Conservation (phyloP, 2,113 vertebrate species). For the Rallus limicola region DNA sequence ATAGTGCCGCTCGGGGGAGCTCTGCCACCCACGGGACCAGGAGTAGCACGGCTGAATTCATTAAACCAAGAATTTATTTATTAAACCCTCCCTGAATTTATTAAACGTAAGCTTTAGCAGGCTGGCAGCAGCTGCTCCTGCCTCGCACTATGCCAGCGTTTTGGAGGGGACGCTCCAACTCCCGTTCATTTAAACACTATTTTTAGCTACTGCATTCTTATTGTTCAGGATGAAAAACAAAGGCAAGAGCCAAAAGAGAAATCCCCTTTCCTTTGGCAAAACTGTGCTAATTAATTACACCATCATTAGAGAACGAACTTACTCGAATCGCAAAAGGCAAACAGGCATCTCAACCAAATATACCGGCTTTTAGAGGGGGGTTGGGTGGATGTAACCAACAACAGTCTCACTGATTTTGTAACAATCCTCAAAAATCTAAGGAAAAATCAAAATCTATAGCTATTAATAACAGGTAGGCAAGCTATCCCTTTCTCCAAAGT, state of each 20-base stretch:
- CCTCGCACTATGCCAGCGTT: fast-evolving
- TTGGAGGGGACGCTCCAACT: not conserved
- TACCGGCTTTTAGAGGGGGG: not conserved
- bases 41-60: not conserved
- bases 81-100: too few species aligned
- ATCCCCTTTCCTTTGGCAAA: not conserved
- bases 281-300: not conserved
- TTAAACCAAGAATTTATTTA: too few species aligned
- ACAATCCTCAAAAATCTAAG: not conserved
- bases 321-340: not conserved
- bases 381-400: not conserved
- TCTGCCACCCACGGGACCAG: not conserved
- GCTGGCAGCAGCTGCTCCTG: not conserved
- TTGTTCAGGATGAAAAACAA: not conserved
- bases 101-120: not conserved
- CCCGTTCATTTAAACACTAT: not conserved
- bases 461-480: not conserved
- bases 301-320: not conserved
- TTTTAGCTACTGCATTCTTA: not conserved
- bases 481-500: not conserved
- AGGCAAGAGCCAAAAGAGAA: not conserved
- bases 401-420: not conserved
- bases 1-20: not conserved
- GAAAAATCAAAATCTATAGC: not conserved
- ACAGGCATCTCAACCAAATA: not conserved